Base-by-base conservation (phyloP, 1,140 invertebrate species). In the Heliconius hermathena region DNA sequence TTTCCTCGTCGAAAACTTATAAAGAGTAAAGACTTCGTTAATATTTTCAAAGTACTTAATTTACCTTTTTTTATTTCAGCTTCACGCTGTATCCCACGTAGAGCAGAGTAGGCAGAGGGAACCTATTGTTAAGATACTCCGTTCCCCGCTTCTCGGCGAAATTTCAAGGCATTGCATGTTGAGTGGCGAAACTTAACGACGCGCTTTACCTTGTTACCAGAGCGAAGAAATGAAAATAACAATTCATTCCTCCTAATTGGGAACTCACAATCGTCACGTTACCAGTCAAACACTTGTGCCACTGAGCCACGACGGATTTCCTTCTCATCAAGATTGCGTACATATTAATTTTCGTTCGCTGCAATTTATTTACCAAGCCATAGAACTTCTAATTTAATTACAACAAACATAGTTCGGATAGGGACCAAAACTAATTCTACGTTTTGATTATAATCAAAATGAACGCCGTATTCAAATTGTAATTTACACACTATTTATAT, bases 381-480 rank as follows among this genome's bases (percentile, higher is more conserved):
- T 81, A 76, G 80, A 77, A 79, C 77, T 81, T 66, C 60, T 66
- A 83, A 85, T 82, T 85, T 81, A 84, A 87, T 87, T 88, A 83
- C 78, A 81, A 70, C 76, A 75, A 71, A 78, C 73, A 81, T 81
- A 78, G 77, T 83, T 78, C 38, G 74, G 71, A 74, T 74, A 71
- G 54, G 72, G 46, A 77, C 71, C 52, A 60, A 71, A 76, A 70
- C 74, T 76, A 72, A 57, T 78, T 81, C 80, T 84, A 79, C 84
- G 83, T 85, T 86, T 82, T 87, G 82, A 86, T 85, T 86, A 86
- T 85, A 86, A 86, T 87, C 86, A 83, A 82, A 85, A 81, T 80
- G 82, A 81, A 81, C 81, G 78, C 79, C 76, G 80, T 85, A 74
- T 76, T 74, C 80, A 71, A 82, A 82, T 81, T 77, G 74, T 78